These are phyloP conservation scores for Sussaba pulchella DNA, from an alignment of 2,888 invertebrate species.

Conservation along the genomic window DNA sequence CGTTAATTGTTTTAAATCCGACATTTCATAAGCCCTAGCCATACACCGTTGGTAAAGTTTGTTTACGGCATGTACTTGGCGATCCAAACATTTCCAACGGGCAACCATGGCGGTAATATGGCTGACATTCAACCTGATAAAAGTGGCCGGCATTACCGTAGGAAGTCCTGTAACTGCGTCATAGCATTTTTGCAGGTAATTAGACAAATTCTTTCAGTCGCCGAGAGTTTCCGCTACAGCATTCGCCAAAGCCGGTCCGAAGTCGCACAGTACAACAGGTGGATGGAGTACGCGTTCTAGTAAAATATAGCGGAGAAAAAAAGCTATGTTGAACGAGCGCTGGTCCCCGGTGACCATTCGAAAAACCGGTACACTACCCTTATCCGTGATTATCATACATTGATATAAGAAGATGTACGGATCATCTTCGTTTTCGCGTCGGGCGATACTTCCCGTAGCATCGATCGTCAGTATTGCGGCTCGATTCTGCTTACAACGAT, in stretches of 20 bases:
- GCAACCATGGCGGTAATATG: constrained; percentile 64
- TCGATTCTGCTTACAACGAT: constrained; percentile 41
- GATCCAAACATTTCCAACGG: constrained; percentile 60
- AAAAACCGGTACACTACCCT: constrained; percentile 51
- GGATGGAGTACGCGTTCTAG: constrained; percentile 34
- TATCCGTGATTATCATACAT: constrained; percentile 39
- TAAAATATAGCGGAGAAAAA: constrained; percentile 36
- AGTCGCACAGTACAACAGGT: constrained; percentile 53
- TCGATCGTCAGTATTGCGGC: constrained; percentile 44
- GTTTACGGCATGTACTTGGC: constrained; percentile 33
- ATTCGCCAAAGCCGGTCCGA: constrained; percentile 57
- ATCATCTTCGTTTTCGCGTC: constrained; percentile 30
- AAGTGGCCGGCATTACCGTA: constrained; percentile 31
- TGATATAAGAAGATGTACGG: constrained; percentile 53
- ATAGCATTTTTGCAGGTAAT: constrained; percentile 67
- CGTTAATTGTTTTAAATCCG: constrained; percentile 40
- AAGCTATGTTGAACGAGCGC: constrained; percentile 33
- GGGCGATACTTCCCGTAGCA: constrained; percentile 55
- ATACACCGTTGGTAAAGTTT: constrained; percentile 61
- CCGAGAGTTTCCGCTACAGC: constrained; percentile 63
- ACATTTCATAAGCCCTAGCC: constrained; percentile 63
- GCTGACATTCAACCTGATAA: constrained; percentile 64
- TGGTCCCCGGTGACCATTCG: constrained; percentile 51
- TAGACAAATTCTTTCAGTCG: constrained; percentile 50
- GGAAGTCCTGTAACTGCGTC: too few relatives aligned